phyloP scores from a whole-genome alignment of 2,888 invertebrate genomes.

The Chaitophorus viminalis region DNA sequence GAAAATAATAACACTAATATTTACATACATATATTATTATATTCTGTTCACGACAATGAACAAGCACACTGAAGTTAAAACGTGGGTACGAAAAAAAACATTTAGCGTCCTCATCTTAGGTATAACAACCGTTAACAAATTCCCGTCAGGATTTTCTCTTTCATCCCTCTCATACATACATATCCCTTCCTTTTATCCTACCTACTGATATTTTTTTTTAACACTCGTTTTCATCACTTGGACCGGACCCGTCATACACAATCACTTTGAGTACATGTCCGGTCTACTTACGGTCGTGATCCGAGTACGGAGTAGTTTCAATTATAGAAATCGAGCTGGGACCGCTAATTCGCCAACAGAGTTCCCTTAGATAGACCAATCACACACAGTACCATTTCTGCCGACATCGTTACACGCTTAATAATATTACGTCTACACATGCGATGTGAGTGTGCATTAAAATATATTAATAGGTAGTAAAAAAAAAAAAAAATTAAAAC shows the following conservation, averaged over 20 bases:
- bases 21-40: too few relatives aligned
- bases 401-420: background rate
- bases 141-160: constrained; percentile 43
- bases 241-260: constrained; percentile 3
- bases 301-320: constrained; percentile 51
- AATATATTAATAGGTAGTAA: background rate
- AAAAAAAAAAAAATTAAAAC: background rate
- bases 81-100: background rate
- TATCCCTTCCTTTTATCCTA: too few relatives aligned
- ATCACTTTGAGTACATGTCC: constrained; percentile 50
- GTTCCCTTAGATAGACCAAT: background rate
- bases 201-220: background rate
- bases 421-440: background rate
- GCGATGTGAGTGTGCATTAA: background rate
- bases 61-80: background rate
- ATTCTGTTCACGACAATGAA: background rate
- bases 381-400: background rate
- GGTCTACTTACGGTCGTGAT: constrained; percentile 40
- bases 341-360: constrained; percentile 37
- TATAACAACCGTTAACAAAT: constrained; percentile 45
- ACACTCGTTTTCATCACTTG: constrained; percentile 36
- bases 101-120: background rate
- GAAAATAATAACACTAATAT: too few relatives aligned
- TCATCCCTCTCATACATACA: too few relatives aligned
- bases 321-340: constrained; percentile 53